Conservation (phyloP, 2,888 invertebrate genomes). For the Bursaphelenchus okinawaensis region DNA sequence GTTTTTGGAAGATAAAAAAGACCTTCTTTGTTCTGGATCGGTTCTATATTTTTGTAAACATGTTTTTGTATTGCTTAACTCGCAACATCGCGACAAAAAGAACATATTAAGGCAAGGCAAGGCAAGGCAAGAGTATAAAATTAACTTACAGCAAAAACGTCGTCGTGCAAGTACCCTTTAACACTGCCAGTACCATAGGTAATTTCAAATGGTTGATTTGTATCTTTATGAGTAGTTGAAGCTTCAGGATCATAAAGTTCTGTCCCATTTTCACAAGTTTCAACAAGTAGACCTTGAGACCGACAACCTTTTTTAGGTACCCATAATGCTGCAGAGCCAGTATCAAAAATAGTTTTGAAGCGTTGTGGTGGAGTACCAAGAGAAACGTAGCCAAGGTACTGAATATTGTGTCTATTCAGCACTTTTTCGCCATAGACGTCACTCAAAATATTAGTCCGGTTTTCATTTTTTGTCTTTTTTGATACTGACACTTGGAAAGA, state of each 20-base stretch:
- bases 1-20: too few species aligned
- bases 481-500: not conserved
- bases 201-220: not conserved
- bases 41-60: too few species aligned
- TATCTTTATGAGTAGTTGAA: not conserved
- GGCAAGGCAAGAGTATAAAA: too few species aligned
- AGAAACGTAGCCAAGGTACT: conserved; percentile 8
- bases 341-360: conserved; percentile 6
- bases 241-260: conserved; percentile 6
- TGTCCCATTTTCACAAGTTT: not conserved
- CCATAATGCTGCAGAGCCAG: not conserved
- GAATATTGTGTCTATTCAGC: conserved; percentile 4
- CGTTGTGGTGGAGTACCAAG: conserved; percentile 5
- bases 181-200: conserved; percentile 10
- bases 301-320: not conserved
- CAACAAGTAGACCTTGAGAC: not conserved
- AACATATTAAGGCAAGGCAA: too few species aligned
- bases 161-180: not conserved
- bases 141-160: not conserved
- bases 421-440: conserved; percentile 10
- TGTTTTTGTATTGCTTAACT: too few species aligned
- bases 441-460: not conserved
- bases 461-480: not conserved
- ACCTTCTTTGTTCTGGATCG: too few species aligned
- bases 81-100: too few species aligned